phyloP scores from a whole-genome alignment of 2,113 vertebrate species.

The western clawed frog (Xenopus tropicalis) region DNA sequence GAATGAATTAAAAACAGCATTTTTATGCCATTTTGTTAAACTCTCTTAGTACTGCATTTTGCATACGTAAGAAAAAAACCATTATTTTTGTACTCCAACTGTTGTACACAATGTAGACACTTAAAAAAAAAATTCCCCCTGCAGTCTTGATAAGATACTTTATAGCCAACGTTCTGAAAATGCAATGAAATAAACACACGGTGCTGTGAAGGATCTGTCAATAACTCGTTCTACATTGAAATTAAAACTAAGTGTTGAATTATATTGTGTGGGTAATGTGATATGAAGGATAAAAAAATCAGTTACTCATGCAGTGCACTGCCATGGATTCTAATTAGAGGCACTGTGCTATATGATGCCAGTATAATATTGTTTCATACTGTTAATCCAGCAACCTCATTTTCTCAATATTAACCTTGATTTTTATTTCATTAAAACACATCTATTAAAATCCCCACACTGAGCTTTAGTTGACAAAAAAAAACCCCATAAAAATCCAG shows the following conservation, averaged over 20 bases:
- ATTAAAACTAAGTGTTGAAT: slow-evolving; percentile 19
- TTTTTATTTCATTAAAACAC: slow-evolving; percentile 29
- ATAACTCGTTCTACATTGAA: slow-evolving; percentile 21
- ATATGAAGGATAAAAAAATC: slow-evolving; percentile 14
- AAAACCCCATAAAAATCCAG: background rate
- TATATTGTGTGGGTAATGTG: background rate
- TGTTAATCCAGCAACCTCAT: slow-evolving; percentile 22
- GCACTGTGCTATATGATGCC: slow-evolving; percentile 1
- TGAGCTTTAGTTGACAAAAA: slow-evolving; percentile 8
- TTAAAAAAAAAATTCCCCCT: no score
- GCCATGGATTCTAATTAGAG: slow-evolving; percentile 2
- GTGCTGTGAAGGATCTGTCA: background rate
- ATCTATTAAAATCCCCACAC: slow-evolving; percentile 3
- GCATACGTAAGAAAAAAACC: no score
- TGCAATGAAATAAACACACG: slow-evolving; percentile 9
- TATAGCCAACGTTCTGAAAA: background rate
- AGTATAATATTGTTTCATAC: slow-evolving; percentile 14
- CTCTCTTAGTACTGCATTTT: no score
- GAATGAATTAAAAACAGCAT: no score
- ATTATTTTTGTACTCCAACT: no score
- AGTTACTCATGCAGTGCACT: background rate
- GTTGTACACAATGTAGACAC: no score
- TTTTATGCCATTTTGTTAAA: no score
- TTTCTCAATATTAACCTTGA: slow-evolving; percentile 20
- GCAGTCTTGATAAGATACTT: background rate